Evolutionary conservation across 2,888 invertebrate genomes (phyloP).

Genomic region (Artemia sinica): DNA sequence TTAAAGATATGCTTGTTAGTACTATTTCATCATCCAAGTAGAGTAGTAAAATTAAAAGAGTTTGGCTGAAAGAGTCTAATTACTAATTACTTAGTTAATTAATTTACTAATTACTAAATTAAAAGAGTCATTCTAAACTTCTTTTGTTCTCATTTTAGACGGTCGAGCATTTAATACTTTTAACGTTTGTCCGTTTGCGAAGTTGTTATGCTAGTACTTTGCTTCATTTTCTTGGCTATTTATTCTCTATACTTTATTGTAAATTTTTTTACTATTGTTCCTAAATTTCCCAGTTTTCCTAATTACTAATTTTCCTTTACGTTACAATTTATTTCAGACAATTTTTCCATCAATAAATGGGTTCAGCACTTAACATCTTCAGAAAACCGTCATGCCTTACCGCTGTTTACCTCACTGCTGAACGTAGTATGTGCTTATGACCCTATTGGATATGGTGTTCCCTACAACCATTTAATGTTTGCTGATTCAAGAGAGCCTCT

Average conservation of each 20-base stretch:
- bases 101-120: no score
- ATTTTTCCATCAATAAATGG: conserved; percentile 40
- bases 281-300: conserved; percentile 15
- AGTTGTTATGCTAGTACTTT: no score
- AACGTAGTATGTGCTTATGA: conserved; percentile 95
- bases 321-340: conserved; percentile 26
- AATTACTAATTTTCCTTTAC: conserved; percentile 22
- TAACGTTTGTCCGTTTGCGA: no score
- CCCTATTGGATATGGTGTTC: conserved; percentile 87
- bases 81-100: no score
- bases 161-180: no score
- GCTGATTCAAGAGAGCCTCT: conserved; percentile 79
- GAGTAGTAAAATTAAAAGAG: no score
- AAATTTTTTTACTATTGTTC: conserved; percentile 8
- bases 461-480: conserved; percentile 93
- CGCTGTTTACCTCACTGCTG: conserved; percentile 88
- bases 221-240: no score
- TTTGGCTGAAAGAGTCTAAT: no score
- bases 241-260: conserved; percentile 18
- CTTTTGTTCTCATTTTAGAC: no score
- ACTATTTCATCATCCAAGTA: no score
- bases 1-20: no score
- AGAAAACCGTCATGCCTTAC: conserved; percentile 69
- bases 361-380: conserved; percentile 44
- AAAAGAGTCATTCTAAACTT: no score